Conservation (phyloP, 1,140 invertebrate genomes). For the Saccostrea glomerata region DNA sequence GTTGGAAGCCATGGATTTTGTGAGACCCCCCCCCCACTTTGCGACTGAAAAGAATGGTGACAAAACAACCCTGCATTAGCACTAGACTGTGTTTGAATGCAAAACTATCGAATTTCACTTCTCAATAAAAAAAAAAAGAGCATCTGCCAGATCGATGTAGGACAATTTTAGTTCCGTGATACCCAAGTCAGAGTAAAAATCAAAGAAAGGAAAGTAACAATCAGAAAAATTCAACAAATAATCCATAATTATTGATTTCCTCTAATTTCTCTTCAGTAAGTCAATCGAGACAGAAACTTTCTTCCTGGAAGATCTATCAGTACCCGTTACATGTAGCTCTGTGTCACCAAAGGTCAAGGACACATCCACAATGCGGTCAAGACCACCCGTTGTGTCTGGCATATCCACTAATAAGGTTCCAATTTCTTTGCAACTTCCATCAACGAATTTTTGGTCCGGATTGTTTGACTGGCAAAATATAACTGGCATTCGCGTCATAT, state of each 20-base stretch:
- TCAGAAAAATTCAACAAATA: too few relatives aligned
- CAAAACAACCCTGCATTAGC: too few relatives aligned
- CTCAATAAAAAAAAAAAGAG: too few relatives aligned
- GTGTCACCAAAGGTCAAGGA: slow-evolving; percentile 83
- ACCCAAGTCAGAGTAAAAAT: too few relatives aligned
- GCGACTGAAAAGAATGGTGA: too few relatives aligned
- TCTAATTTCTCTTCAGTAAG: slow-evolving; percentile 13
- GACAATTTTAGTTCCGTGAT: too few relatives aligned
- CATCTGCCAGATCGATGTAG: too few relatives aligned
- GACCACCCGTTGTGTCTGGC: slow-evolving; percentile 64
- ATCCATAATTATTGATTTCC: neutral
- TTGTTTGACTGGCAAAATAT: slow-evolving; percentile 81
- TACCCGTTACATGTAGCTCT: slow-evolving; percentile 82
- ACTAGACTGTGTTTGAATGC: too few relatives aligned
- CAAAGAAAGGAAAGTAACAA: too few relatives aligned
- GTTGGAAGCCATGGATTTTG: too few relatives aligned
- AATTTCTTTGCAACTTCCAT: slow-evolving; percentile 79
- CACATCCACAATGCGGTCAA: slow-evolving; percentile 80
- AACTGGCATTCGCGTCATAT: slow-evolving; percentile 81
- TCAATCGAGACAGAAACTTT: slow-evolving; percentile 42
- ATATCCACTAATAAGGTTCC: slow-evolving; percentile 82
- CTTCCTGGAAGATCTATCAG: slow-evolving; percentile 24
- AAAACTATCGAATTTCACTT: too few relatives aligned
- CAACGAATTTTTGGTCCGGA: slow-evolving; percentile 81
- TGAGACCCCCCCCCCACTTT: too few relatives aligned